Conservation (phyloP, 2,113 vertebrate genomes). For the Ciconia stormi region DNA sequence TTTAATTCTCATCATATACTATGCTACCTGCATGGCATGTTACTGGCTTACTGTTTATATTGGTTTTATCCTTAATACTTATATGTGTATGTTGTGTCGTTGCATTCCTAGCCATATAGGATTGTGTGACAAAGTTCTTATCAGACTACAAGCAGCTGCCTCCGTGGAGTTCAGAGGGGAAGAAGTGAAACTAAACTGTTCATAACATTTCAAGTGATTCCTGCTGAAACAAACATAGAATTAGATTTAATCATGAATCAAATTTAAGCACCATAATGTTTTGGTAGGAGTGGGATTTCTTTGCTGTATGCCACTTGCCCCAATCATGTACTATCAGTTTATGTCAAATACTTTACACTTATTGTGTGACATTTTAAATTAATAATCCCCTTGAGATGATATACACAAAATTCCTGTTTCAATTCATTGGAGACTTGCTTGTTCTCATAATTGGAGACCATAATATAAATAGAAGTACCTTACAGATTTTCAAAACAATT, state of each 20-base stretch:
- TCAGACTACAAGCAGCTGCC: background rate
- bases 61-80: background rate
- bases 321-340: background rate
- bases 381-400: background rate
- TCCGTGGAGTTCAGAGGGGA: background rate
- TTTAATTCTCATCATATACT: background rate
- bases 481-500: background rate
- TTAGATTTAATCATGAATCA: background rate
- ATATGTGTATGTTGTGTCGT: background rate
- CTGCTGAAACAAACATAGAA: background rate
- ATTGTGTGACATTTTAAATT: background rate
- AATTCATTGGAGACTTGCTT: background rate
- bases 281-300: background rate
- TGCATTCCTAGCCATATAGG: background rate
- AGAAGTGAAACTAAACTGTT: background rate
- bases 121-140: background rate
- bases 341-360: background rate
- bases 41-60: background rate
- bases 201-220: background rate
- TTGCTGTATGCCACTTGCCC: background rate
- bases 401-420: background rate
- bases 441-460: background rate
- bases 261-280: background rate
- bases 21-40: accelerated
- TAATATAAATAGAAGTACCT: background rate